Evolutionary conservation across 2,888 invertebrate genomes (phyloP).

Genomic region (Oscheius sp.): DNA sequence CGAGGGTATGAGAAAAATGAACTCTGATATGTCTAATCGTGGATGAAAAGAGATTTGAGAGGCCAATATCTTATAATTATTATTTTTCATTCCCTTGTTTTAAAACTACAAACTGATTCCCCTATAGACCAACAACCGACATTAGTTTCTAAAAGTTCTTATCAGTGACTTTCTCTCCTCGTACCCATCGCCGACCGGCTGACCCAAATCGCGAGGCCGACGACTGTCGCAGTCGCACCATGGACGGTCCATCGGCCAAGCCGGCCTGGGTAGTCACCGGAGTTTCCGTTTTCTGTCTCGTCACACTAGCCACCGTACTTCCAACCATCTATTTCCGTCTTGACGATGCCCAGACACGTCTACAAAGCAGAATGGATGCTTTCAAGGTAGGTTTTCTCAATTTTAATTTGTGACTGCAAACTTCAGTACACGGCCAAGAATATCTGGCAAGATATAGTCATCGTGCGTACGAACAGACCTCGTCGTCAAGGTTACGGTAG

Average conservation of each 20-base stretch:
- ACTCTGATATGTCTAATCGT: too few relatives aligned
- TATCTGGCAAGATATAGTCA: slow-evolving; percentile 70
- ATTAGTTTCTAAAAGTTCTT: neutral
- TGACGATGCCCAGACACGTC: slow-evolving; percentile 63
- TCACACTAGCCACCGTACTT: slow-evolving; percentile 58
- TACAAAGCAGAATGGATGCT: slow-evolving; percentile 68
- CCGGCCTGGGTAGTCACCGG: slow-evolving; percentile 42
- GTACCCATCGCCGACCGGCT: slow-evolving; percentile 5
- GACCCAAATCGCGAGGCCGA: slow-evolving; percentile 10
- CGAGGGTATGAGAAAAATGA: too few relatives aligned
- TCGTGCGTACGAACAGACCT: slow-evolving; percentile 63
- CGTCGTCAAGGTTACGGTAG: slow-evolving; percentile 61
- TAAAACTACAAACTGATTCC: too few relatives aligned
- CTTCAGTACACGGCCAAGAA: slow-evolving; percentile 68
- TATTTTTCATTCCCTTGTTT: too few relatives aligned
- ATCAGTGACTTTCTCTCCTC: too few relatives aligned
- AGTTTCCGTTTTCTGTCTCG: slow-evolving; percentile 58
- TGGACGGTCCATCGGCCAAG: slow-evolving; percentile 19
- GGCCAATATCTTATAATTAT: too few relatives aligned
- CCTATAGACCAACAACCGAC: too few relatives aligned
- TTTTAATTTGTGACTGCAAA: slow-evolving; percentile 1
- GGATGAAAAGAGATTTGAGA: too few relatives aligned
- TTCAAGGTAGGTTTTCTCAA: slow-evolving; percentile 57
- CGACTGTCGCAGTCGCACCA: slow-evolving; percentile 4
- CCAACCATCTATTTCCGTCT: slow-evolving; percentile 63